Conservation (phyloP, 2,888 invertebrate genomes). For the Ichneumoninae sp. region DNA sequence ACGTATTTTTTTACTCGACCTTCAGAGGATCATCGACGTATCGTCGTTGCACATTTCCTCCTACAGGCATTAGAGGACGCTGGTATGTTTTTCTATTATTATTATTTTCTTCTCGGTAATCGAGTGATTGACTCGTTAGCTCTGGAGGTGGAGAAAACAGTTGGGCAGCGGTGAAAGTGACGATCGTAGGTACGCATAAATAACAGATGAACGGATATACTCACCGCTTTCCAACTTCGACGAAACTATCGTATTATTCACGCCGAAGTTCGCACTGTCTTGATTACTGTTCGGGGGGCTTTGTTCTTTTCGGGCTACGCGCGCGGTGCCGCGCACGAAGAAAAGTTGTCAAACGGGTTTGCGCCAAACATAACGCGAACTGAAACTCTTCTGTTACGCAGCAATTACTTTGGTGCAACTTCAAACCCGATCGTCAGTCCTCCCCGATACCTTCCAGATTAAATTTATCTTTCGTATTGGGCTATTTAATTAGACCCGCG, state of each 20-base stretch:
- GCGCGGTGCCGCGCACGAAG: neutral
- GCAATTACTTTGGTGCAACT: neutral
- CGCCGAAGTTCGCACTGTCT: neutral
- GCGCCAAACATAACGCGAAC: neutral
- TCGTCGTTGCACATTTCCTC: neutral
- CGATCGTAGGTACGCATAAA: neutral
- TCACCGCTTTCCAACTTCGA: slow-evolving; percentile 35
- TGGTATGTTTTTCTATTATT: neutral
- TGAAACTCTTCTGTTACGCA: neutral
- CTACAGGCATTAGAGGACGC: neutral
- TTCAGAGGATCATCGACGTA: neutral
- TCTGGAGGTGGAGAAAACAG: neutral
- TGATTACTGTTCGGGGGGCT: neutral
- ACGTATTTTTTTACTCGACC: neutral
- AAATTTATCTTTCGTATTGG: neutral
- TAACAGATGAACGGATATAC: slow-evolving; percentile 21
- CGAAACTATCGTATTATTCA: slow-evolving; percentile 10
- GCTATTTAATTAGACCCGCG: neutral
- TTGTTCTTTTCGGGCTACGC: neutral
- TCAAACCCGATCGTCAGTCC: neutral
- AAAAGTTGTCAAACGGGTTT: neutral
- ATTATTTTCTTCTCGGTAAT: neutral
- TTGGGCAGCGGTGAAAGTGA: slow-evolving; percentile 37
- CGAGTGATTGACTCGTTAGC: neutral
- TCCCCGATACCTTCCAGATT: neutral